phyloP scores from a whole-genome alignment of 2,797 vertebrate genomes.

The Merluccius polli region DNA sequence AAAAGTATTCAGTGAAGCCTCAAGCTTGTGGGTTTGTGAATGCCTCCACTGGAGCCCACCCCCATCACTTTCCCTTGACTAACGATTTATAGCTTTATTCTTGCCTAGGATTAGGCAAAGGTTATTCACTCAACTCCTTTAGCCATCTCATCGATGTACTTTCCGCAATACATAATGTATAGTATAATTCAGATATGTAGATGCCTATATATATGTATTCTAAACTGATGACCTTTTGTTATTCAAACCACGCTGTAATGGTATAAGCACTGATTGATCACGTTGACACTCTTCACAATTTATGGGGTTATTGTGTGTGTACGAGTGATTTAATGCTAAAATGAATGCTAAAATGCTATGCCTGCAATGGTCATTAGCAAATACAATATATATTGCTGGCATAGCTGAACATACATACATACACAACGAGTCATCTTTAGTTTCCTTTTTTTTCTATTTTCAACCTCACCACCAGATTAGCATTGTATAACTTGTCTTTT shows the following conservation, averaged over 20 bases:
- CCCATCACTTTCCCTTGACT: background rate
- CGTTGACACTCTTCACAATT: too few species aligned
- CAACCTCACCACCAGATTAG: background rate
- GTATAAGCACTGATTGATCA: too few species aligned
- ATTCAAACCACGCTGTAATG: too few species aligned
- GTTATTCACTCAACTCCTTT: background rate
- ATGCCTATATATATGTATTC: background rate
- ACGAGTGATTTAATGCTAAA: background rate
- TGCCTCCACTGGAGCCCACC: background rate
- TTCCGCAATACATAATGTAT: too few species aligned
- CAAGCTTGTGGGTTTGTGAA: background rate
- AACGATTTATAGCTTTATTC: background rate
- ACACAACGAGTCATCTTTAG: background rate
- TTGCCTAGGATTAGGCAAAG: background rate
- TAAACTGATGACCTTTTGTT: too few species aligned
- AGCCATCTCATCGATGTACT: background rate
- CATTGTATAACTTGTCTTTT: constrained; percentile 16
- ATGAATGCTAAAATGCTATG: too few species aligned
- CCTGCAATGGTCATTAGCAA: background rate
- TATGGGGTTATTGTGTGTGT: background rate
- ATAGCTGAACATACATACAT: background rate
- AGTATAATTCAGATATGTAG: background rate
- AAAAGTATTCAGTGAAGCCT: background rate
- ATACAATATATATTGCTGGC: background rate
- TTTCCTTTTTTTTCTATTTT: background rate